Conservation (phyloP, 2,113 vertebrate species). For the Myanophis thanlyinensis region DNA sequence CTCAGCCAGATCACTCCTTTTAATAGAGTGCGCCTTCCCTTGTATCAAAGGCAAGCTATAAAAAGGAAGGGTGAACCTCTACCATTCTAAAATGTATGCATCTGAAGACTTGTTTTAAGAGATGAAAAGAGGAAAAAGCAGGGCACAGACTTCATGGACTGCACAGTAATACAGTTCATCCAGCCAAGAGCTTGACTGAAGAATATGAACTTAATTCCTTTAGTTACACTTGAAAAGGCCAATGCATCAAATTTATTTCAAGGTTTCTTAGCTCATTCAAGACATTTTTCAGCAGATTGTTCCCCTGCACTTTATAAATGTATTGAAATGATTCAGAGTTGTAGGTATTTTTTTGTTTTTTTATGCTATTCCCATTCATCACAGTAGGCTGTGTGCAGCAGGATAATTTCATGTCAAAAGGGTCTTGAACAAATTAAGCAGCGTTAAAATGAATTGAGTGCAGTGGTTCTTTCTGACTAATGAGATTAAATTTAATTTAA, state of each 20-base stretch:
- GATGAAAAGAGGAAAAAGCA: neutral
- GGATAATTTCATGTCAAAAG: neutral
- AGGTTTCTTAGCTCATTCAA: slow-evolving; percentile 28
- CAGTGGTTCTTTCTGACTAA: neutral
- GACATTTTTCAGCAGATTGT: neutral
- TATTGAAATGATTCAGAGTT: neutral
- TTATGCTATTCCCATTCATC: neutral
- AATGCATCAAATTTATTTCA: slow-evolving; percentile 13
- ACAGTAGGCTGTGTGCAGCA: neutral
- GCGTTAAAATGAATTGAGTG: neutral
- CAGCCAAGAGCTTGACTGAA: neutral
- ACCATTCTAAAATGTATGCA: neutral
- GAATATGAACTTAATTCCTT: slow-evolving; percentile 3
- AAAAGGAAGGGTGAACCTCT: neutral
- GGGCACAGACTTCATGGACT: slow-evolving; percentile 1
- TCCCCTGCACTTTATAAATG: neutral
- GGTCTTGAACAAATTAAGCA: neutral
- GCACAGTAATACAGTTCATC: slow-evolving; percentile 1
- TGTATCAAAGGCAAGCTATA: accelerated
- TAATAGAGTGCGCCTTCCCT: neutral
- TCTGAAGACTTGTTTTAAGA: neutral
- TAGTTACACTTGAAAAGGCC: slow-evolving; percentile 20
- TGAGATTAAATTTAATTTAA: neutral
- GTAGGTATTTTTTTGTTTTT: neutral
- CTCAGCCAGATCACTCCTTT: neutral